Conservation (phyloP, 2,113 vertebrate species). For the Pedionomus torquatus region DNA sequence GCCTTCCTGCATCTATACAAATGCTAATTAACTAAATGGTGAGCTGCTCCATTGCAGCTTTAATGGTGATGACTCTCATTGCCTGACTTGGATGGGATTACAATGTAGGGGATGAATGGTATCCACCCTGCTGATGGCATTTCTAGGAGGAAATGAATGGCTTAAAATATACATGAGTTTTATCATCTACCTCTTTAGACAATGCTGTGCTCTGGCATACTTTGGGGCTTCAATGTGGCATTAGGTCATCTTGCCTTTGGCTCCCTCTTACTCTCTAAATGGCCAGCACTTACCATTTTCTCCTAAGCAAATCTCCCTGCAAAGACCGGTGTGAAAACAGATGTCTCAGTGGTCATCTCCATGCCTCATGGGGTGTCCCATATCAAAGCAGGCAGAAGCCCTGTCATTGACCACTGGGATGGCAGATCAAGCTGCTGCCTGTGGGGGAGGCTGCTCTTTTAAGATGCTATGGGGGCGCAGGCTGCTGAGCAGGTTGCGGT, state of each 20-base stretch:
- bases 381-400: background rate
- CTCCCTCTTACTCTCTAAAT: background rate
- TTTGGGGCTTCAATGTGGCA: background rate
- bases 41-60: background rate
- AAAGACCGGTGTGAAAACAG: background rate
- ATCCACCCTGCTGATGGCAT: background rate
- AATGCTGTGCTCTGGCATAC: background rate
- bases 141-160: background rate
- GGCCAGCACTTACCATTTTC: background rate
- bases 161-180: background rate
- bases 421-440: background rate
- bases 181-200: background rate
- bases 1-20: background rate
- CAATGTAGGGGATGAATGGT: background rate
- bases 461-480: background rate
- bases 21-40: background rate
- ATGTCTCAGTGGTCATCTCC: rapidly evolving
- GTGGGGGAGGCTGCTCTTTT: background rate
- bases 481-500: background rate
- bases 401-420: background rate
- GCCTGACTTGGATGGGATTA: background rate
- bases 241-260: background rate
- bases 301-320: background rate
- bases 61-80: background rate
- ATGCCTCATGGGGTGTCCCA: background rate